Conservation (phyloP, 2,797 vertebrate genomes). For the Emydoidea blandingii region DNA sequence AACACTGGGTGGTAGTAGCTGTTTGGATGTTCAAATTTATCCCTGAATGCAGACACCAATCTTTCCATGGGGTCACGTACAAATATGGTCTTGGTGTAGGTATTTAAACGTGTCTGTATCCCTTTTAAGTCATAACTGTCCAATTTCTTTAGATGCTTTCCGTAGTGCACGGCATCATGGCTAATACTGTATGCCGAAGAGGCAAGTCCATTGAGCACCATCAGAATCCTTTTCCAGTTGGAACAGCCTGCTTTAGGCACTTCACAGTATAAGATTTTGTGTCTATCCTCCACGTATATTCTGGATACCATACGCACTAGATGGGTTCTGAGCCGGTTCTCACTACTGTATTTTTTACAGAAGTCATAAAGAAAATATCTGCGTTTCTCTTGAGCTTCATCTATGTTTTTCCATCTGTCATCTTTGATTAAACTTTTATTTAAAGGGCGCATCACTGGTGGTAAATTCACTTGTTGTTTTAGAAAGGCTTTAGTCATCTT, state of each 20-base stretch:
- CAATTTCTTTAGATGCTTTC: constrained; percentile 80
- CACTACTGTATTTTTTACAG: constrained; percentile 74
- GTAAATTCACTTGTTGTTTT: constrained; percentile 57
- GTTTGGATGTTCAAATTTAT: constrained; percentile 86
- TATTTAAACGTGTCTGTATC: constrained; percentile 76
- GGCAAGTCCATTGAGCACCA: constrained; percentile 81
- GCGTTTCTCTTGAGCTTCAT: constrained; percentile 74
- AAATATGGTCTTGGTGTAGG: constrained; percentile 83
- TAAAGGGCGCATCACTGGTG: constrained; percentile 38
- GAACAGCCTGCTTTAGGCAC: constrained; percentile 85
- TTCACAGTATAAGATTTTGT: constrained; percentile 84
- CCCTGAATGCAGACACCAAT: constrained; percentile 85
- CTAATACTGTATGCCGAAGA: constrained; percentile 79
- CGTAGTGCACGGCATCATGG: constrained; percentile 83
- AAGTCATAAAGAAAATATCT: constrained; percentile 78
- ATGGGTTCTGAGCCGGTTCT: constrained; percentile 58
- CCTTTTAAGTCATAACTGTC: constrained; percentile 81
- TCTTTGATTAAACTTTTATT: constrained; percentile 68
- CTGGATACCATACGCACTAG: constrained; percentile 79
- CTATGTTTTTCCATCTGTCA: constrained; percentile 65
- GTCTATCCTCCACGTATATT: constrained; percentile 83
- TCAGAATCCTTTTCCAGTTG: constrained; percentile 85
- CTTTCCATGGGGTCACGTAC: constrained; percentile 86
- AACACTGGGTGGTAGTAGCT: constrained; percentile 85
- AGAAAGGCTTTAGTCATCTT: constrained; percentile 26